Percentiles rank a stretch among this genome's conserved stretches.
phyloP scores from a whole-genome alignment of 2,888 invertebrate species.

The Oscheius sp. region DNA sequence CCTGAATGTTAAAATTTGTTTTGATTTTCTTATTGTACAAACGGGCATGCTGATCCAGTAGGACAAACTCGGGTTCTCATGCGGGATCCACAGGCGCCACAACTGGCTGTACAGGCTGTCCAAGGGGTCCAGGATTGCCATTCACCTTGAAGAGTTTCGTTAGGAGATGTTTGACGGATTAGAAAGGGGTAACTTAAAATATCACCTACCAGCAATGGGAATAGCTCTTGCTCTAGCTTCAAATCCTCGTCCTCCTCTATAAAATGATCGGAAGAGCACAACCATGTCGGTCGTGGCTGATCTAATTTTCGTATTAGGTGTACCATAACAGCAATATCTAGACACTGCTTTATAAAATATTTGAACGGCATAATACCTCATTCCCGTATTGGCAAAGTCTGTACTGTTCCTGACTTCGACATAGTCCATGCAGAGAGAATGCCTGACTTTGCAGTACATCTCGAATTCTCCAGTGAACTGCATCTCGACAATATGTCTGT shows the following conservation, averaged over 20 bases:
- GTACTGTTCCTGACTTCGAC: constrained; percentile 73
- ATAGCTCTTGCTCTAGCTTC: constrained; percentile 68
- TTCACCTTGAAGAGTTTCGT: constrained; percentile 22
- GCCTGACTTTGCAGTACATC: constrained; percentile 73
- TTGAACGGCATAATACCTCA: constrained; percentile 61
- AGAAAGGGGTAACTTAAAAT: not conserved
- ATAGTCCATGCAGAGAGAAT: constrained; percentile 74
- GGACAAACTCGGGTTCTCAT: constrained; percentile 67
- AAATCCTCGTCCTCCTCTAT: constrained; percentile 73
- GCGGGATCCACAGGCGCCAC: constrained; percentile 71
- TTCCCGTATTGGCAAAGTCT: constrained; percentile 74
- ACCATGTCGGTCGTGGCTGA: constrained; percentile 73
- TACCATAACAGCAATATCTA: constrained; percentile 73
- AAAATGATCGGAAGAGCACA: constrained; percentile 73
- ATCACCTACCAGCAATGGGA: constrained; percentile 54
- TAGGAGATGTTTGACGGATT: not conserved
- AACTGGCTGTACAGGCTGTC: constrained; percentile 69
- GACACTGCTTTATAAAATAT: constrained; percentile 8
- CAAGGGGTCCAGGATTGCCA: constrained; percentile 67
- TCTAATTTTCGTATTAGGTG: constrained; percentile 67
- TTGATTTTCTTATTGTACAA: constrained; percentile 36
- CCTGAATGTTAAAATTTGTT: constrained; percentile 44
- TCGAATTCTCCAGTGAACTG: constrained; percentile 73
- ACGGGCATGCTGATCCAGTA: constrained; percentile 66
- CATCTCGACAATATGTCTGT: constrained; percentile 70